A percentile compares a stretch with the other conserved stretches of the same genome.
Conservation (phyloP, 2,888 invertebrate species). For the Arenicola marina region DNA sequence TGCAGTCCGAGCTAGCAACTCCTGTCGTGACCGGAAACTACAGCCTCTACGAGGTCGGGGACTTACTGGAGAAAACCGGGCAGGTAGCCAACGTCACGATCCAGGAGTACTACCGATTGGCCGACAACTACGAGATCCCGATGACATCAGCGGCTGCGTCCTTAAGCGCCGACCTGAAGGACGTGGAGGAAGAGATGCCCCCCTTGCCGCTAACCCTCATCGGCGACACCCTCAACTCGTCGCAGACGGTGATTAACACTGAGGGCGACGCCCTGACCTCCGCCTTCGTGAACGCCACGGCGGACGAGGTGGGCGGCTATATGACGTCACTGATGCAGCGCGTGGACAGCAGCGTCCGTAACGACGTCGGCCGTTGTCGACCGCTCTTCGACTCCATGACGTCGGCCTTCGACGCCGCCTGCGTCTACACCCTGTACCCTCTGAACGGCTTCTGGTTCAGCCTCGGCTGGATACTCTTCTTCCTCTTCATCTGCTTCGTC, state of each 20-base stretch:
- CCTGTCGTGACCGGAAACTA: background rate
- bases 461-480: constrained; percentile 20
- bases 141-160: background rate
- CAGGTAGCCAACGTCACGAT: background rate
- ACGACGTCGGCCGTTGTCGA: constrained; percentile 67
- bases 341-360: constrained; percentile 18
- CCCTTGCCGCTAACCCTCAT: background rate
- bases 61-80: no score
- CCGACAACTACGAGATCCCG: background rate
- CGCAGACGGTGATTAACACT: background rate
- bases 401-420: constrained; percentile 76
- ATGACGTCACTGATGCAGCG: background rate
- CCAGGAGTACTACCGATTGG: background rate
- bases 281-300: background rate
- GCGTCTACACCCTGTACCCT: constrained; percentile 67
- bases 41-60: no score
- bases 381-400: constrained; percentile 83
- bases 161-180: background rate
- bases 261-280: background rate
- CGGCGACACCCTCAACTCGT: background rate
- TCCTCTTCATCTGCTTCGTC: constrained; percentile 17
- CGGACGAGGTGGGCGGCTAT: background rate
- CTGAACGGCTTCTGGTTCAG: constrained; percentile 25
- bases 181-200: background rate
- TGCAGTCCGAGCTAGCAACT: background rate